A percentile compares a stretch with the other conserved stretches of the same genome.
Conservation (phyloP, 1,140 invertebrate species). For the Aculops lycopersici region DNA sequence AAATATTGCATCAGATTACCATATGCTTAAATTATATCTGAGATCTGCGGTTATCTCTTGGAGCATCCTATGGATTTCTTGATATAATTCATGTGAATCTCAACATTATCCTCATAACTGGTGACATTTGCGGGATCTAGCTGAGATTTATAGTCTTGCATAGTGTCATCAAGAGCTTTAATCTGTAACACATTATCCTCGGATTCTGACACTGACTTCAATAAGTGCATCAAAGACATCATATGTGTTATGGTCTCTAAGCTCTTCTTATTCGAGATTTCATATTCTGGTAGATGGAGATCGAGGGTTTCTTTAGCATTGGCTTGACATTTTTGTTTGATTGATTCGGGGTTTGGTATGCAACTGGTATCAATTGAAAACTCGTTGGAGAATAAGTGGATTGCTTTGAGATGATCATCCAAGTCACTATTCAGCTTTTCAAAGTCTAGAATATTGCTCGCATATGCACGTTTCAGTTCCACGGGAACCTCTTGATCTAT, state of each 20-base stretch:
- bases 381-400: conserved; percentile 48
- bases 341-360: conserved; percentile 52
- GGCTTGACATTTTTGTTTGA: conserved; percentile 48
- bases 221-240: conserved; percentile 60
- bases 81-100: conserved; percentile 68
- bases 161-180: conserved; percentile 61
- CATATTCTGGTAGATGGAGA: conserved; percentile 18
- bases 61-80: too few relatives aligned
- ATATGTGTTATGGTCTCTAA: conserved; percentile 50
- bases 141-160: conserved; percentile 51
- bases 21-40: too few relatives aligned
- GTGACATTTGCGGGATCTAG: conserved; percentile 37
- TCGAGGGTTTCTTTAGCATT: conserved; percentile 47
- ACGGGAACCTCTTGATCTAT: conserved; percentile 30
- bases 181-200: conserved; percentile 65
- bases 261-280: conserved; percentile 20
- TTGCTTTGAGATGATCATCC: conserved; percentile 43
- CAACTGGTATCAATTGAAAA: conserved; percentile 23
- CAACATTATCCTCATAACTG: conserved; percentile 57
- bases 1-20: too few relatives aligned
- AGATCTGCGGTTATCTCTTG: too few relatives aligned
- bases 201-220: conserved; percentile 55
- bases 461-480: conserved; percentile 66
- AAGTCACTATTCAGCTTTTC: conserved; percentile 66
- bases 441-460: conserved; percentile 51